phyloP scores from a whole-genome alignment of 2,888 invertebrate genomes.

The Eurytoma californica region DNA sequence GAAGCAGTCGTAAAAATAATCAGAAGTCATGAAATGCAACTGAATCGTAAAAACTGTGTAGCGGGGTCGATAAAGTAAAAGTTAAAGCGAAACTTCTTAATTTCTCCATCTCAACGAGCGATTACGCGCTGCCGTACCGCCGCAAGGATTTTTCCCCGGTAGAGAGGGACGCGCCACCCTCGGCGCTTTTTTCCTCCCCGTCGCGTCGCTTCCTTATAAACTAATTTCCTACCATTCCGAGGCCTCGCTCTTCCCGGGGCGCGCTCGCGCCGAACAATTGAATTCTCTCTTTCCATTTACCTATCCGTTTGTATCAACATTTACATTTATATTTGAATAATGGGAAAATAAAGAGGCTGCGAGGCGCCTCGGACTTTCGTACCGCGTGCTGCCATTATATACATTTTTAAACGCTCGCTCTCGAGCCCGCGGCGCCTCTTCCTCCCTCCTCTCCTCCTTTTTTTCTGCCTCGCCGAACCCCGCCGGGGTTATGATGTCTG shows the following conservation, averaged over 20 bases:
- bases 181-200: conserved; percentile 21
- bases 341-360: conserved; percentile 73
- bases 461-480: conserved; percentile 2
- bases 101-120: conserved; percentile 30
- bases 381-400: conserved; percentile 60
- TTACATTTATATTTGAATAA: conserved; percentile 76
- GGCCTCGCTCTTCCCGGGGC: conserved; percentile 51
- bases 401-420: conserved; percentile 69
- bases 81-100: conserved; percentile 55
- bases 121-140: conserved; percentile 62
- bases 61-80: neutral
- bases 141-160: conserved; percentile 29
- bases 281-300: conserved; percentile 75
- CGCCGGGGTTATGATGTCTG: conserved; percentile 53
- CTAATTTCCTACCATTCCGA: conserved; percentile 71
- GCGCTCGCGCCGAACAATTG: conserved; percentile 71
- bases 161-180: neutral
- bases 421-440: conserved; percentile 68
- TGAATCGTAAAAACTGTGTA: neutral
- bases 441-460: conserved; percentile 6
- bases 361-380: conserved; percentile 56
- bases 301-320: conserved; percentile 76
- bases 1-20: conserved; percentile 31
- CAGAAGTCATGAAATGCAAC: neutral
- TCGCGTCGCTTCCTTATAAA: conserved; percentile 73